These are phyloP conservation scores for Malaclemys terrapin DNA, from an alignment of 2,113 vertebrate species.

Conservation along the genomic window DNA sequence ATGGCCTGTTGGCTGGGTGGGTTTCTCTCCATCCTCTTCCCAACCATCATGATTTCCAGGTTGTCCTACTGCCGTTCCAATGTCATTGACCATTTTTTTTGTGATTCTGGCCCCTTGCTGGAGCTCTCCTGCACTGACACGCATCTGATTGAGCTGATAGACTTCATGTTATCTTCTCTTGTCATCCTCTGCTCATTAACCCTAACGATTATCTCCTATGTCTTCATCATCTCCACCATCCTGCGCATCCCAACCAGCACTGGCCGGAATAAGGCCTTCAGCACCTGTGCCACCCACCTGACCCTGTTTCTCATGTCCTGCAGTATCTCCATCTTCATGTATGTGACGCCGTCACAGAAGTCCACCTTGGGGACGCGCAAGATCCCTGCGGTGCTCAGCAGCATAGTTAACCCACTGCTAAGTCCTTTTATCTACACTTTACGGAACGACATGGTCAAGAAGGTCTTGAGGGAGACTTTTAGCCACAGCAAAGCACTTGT, in stretches of 20 bases:
- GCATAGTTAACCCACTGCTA: conserved; percentile 48
- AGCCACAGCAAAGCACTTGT: not conserved
- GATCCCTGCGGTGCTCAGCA: conserved; percentile 11
- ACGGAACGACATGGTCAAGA: conserved; percentile 48
- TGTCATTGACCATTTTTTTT: conserved; percentile 65
- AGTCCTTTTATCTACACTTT: conserved; percentile 61
- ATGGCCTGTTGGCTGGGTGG: conserved; percentile 60
- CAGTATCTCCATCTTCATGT: conserved; percentile 33
- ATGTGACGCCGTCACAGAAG: not conserved
- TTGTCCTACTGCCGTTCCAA: conserved; percentile 67
- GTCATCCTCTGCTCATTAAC: conserved; percentile 37
- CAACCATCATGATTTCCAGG: conserved; percentile 22
- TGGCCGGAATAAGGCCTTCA: conserved; percentile 46
- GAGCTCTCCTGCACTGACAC: conserved; percentile 64
- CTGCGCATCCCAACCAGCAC: conserved; percentile 29
- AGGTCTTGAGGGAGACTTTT: not conserved
- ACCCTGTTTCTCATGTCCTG: conserved; percentile 20
- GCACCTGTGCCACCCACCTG: conserved; percentile 42
- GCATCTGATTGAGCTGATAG: conserved; percentile 41
- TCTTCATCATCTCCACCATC: conserved; percentile 46
- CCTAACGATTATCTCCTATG: conserved; percentile 41
- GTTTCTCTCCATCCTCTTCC: conserved; percentile 56
- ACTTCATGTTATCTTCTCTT: conserved; percentile 38
- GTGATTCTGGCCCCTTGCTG: conserved; percentile 64
- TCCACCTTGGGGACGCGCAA: conserved; percentile 22